Percentiles rank a stretch among this genome's conserved stretches.
Evolutionary conservation across 2,113 vertebrate species (phyloP).

Genomic region (Pygoscelis antarcticus): DNA sequence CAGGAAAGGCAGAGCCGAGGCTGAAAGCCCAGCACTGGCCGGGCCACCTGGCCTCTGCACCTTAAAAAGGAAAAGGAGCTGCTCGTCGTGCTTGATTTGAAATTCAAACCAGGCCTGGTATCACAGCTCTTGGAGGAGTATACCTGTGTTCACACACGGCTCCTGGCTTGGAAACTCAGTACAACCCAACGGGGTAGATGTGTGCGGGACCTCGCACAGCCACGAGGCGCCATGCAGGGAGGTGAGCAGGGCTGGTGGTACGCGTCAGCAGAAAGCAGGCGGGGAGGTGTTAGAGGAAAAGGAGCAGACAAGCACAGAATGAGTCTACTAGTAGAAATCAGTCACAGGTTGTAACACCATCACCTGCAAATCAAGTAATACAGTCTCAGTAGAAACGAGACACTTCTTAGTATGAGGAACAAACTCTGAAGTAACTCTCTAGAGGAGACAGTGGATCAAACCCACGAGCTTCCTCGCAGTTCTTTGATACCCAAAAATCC

Average conservation of each 20-base stretch:
- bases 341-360: not conserved
- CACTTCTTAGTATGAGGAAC: not conserved
- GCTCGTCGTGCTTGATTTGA: not conserved
- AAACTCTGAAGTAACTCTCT: not conserved
- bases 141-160: not conserved
- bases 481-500: not conserved
- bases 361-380: not conserved
- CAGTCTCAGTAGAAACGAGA: not conserved
- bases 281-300: not conserved
- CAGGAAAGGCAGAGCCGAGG: not conserved
- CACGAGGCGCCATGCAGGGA: accelerated
- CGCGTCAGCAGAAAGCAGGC: accelerated
- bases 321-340: not conserved
- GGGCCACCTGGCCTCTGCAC: not conserved
- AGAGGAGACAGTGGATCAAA: not conserved
- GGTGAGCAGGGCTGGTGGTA: accelerated
- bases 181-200: accelerated
- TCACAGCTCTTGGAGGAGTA: not conserved
- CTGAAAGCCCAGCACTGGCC: not conserved
- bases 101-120: not conserved
- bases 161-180: not conserved
- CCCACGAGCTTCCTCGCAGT: accelerated
- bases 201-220: accelerated
- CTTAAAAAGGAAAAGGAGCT: not conserved
- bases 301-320: not conserved